Percentiles rank a stretch among this genome's conserved stretches.
Evolutionary conservation across 2,113 vertebrate species (phyloP).

Genomic region (Erythrocercus mccallii): DNA sequence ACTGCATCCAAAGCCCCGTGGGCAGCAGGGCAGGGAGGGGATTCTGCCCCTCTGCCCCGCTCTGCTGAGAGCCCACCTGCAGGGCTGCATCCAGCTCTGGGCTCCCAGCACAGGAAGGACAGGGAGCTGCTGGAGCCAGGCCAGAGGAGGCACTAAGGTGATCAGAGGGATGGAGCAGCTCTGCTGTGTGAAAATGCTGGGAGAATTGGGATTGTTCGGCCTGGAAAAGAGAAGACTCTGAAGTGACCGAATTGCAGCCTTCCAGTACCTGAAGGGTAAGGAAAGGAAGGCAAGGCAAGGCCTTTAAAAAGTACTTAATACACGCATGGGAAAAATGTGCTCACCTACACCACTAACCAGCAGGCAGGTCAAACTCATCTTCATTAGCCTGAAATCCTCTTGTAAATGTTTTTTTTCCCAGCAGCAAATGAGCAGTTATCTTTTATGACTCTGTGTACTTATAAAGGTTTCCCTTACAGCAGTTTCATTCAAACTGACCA

Average conservation of each 20-base stretch:
- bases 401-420: not conserved
- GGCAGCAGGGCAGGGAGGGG: not conserved
- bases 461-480: not conserved
- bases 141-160: not conserved
- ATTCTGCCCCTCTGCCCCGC: not conserved
- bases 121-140: not conserved
- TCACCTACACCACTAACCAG: not conserved
- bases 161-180: not conserved
- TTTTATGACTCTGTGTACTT: not conserved
- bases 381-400: not conserved
- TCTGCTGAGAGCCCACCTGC: not conserved
- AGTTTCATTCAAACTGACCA: not conserved
- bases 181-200: not conserved
- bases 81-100: not conserved
- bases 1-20: not conserved
- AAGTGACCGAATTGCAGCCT: fast-evolving
- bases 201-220: fast-evolving
- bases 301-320: not conserved
- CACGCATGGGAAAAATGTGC: not conserved
- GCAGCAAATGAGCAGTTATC: not conserved
- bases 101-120: not conserved
- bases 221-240: not conserved
- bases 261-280: not conserved
- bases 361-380: not conserved
- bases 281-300: not conserved